Base-by-base conservation (phyloP, 1,140 invertebrate species). In the Phenacoccus solenopsis region DNA sequence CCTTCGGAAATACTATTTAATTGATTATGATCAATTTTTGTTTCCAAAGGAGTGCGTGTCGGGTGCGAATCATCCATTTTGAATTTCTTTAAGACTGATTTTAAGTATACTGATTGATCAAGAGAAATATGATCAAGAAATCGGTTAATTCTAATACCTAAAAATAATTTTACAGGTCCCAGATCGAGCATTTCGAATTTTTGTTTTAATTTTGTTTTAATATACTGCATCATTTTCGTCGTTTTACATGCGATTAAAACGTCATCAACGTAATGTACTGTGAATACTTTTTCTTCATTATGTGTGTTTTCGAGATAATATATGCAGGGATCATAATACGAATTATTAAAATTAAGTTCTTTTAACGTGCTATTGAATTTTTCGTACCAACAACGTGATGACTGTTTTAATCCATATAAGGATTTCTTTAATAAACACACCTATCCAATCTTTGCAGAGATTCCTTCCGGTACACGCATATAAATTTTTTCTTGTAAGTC, bases 401-500 rank as follows among this genome's bases (percentile, higher is more conserved):
- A 22, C 57, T 72, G 71, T 28, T 72, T 73, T 24, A 73, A 28
- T 16, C 71, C 69, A 64, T 73, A 71, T 1, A 73, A 12, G 24
- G 73, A 25, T 49, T 73, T 74, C 12, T 70, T 69, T 4, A 75
- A 49, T 61, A 61, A 25, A 30, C 73, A 75, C 0, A 74, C 73
- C 10, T 71, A 68, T 28, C 72, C 13, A 57, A 22, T 38, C n/a
- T 25, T 71, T 49, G 35, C 56, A 28, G 16, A 32, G 57, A 75
- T 75, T 38, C 73, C 75, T 67, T 76, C 35, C 24, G 79, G 78
- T 69, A 78, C 75, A 30, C 77, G 61, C 75, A 81, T 81, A 69
- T 76, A 80, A 13, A 81, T 74, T 67, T 76, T 74, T 73, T 81
- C 77, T 4, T 80, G 72, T 38, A 81, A 72, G 1, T 75, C 67